A percentile compares a stretch with the other conserved stretches of the same genome.
Conservation (phyloP, 2,113 vertebrate genomes). For the Columbina picui region DNA sequence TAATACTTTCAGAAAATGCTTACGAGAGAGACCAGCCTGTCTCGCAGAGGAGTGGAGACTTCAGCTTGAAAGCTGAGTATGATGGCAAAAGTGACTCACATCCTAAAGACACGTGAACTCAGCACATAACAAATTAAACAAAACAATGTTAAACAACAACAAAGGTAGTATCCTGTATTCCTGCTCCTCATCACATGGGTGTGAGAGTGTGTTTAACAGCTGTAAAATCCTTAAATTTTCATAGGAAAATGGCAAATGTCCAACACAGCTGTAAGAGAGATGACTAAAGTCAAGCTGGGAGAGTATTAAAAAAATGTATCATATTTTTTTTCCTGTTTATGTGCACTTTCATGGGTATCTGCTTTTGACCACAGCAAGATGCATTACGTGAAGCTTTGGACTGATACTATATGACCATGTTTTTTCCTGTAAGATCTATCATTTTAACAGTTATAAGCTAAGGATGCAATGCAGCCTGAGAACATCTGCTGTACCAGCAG, state of each 20-base stretch:
- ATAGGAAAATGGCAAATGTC: neutral
- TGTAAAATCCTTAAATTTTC: neutral
- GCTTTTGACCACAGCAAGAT: neutral
- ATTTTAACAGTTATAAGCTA: neutral
- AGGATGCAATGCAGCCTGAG: neutral
- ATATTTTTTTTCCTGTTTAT: neutral
- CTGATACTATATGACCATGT: neutral
- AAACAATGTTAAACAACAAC: neutral
- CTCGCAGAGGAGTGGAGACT: neutral
- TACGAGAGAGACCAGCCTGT: neutral
- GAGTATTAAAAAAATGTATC: neutral
- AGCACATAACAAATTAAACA: neutral
- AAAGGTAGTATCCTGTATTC: neutral
- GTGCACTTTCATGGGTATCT: neutral
- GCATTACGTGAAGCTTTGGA: neutral
- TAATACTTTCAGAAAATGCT: neutral
- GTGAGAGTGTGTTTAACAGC: neutral
- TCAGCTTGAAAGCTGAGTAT: neutral
- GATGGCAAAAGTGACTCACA: neutral
- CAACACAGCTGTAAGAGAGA: neutral
- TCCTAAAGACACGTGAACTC: neutral
- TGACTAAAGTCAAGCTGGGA: neutral
- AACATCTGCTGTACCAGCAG: neutral
- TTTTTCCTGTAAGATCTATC: neutral
- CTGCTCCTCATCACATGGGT: neutral